Base-by-base conservation (phyloP, 2,888 invertebrate species). In the Merodon equestris region DNA sequence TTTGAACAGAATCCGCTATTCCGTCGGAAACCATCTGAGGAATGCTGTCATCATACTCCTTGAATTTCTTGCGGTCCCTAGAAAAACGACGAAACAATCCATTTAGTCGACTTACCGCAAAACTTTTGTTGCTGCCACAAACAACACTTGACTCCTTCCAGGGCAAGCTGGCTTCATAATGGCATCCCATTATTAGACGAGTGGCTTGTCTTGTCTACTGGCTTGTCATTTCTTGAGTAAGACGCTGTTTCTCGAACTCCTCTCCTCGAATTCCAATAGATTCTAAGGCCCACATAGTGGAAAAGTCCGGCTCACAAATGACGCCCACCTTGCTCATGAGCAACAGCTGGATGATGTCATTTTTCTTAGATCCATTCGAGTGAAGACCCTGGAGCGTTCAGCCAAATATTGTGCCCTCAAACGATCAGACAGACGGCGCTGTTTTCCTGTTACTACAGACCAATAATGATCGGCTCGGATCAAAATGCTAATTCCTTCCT, bases 191-290 rank as follows among this genome's bases (percentile, higher is more conserved):
- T 47, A 34, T 12, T 3, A 36, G 12, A 45, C 64, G 12, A 56
- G n/a, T n/a, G n/a, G n/a, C 50, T 27, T 38, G 18, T 14, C n/a
- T 53, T 1, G 60, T 57, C 12, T 53, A 72, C 34, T 36, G n/a
- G 5, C 5, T 34, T 10, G 57, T 57, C 56, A 72, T 57, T 38
- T 57, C 63, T n/a, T 60, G 17, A 0, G 60, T 53, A 13, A 57
- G 3, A 3, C 47, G 60, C 9, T 45, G 18, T 36, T 38, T 54
- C 27, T 60, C 53, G 0, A 40, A 15, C n/a, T 45, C 70, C n/a
- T 70, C 70, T 10, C 60, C 60, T 47, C 18, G 40, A 12, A 70
- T 70, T 1, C 70, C 60, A 9, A 70, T 70, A 17, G 70, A 45
- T 14, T 70, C 60, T 12, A 70, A 54, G 2, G 34, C 44, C 67